Evolutionary conservation across 37 sponge, comb jelly and placozoan genomes (phyloP).

Genomic region (Geodia barretti): DNA sequence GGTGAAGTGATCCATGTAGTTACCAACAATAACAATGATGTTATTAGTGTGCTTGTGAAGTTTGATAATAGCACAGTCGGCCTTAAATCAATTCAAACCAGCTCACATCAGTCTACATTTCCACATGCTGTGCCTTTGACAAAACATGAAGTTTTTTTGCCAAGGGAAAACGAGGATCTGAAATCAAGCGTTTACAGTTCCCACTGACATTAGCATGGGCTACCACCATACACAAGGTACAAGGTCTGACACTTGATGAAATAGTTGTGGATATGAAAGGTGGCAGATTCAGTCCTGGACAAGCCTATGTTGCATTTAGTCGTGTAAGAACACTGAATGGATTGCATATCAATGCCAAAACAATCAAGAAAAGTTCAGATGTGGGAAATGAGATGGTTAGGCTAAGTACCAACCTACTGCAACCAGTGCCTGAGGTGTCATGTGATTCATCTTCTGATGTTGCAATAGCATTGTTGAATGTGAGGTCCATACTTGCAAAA

Average conservation of each 20-base stretch:
- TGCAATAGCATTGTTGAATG: constrained; percentile 32
- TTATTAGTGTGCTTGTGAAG: constrained; percentile 33
- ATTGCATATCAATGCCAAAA: constrained; percentile 16
- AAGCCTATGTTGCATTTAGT: constrained; percentile 52
- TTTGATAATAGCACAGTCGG: constrained; percentile 42
- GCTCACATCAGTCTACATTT: constrained; percentile 3
- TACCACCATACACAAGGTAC: constrained; percentile 50
- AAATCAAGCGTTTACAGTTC: constrained; percentile 13
- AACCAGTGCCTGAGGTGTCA: not conserved
- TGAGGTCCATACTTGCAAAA: constrained; percentile 32
- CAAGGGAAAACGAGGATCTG: constrained; percentile 20
- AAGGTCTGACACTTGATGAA: constrained; percentile 33
- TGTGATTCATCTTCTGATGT: too few species aligned
- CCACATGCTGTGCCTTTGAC: constrained; percentile 39
- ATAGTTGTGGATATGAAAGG: constrained; percentile 41
- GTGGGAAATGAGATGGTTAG: constrained; percentile 12
- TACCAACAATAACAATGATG: constrained; percentile 19
- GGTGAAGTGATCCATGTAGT: constrained; percentile 16
- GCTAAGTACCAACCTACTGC: not conserved
- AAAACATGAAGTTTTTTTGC: constrained; percentile 41
- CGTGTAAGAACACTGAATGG: constrained; percentile 14
- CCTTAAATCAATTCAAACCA: constrained; percentile 17
- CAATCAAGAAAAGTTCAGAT: constrained; percentile 18
- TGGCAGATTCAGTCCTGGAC: constrained; percentile 24
- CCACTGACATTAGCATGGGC: constrained; percentile 24